Conservation (phyloP, 2,113 vertebrate species). For the Phrynosoma platyrhinos region DNA sequence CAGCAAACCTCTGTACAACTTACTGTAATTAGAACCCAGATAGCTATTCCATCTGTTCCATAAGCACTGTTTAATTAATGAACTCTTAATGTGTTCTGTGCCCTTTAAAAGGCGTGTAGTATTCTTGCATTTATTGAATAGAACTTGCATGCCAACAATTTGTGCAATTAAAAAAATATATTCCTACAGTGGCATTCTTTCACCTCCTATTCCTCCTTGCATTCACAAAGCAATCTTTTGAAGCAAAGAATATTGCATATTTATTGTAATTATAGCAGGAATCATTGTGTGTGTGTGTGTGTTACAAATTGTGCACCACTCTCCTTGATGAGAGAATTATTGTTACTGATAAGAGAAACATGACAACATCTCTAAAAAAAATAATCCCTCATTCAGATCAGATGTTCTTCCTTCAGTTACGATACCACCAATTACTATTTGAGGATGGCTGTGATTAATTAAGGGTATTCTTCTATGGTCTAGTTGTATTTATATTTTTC, state of each 20-base stretch:
- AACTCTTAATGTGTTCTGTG: conserved; percentile 88
- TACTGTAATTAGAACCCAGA: conserved; percentile 91
- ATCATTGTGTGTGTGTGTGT: not conserved
- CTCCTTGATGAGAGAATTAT: not conserved
- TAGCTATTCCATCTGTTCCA: conserved; percentile 95
- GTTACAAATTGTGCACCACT: not conserved
- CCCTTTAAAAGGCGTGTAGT: conserved; percentile 84
- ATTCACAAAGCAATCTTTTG: not conserved
- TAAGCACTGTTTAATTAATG: conserved; percentile 96
- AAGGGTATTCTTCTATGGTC: not conserved
- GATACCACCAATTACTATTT: not conserved
- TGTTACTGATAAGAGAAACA: not conserved
- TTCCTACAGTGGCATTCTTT: conserved; percentile 62
- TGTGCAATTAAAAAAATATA: conserved; percentile 62
- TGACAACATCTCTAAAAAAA: not conserved
- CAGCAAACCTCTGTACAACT: conserved; percentile 86
- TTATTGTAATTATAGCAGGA: not conserved
- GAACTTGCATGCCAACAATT: conserved; percentile 81
- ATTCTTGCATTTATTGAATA: conserved; percentile 87
- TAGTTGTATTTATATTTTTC: not conserved
- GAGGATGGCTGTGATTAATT: not conserved
- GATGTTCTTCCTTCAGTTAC: not conserved
- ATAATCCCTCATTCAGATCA: not conserved
- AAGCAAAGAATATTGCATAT: not conserved
- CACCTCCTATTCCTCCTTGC: not conserved